Evolutionary conservation across 2,797 vertebrate species (phyloP).

Genomic region (Channa striata): DNA sequence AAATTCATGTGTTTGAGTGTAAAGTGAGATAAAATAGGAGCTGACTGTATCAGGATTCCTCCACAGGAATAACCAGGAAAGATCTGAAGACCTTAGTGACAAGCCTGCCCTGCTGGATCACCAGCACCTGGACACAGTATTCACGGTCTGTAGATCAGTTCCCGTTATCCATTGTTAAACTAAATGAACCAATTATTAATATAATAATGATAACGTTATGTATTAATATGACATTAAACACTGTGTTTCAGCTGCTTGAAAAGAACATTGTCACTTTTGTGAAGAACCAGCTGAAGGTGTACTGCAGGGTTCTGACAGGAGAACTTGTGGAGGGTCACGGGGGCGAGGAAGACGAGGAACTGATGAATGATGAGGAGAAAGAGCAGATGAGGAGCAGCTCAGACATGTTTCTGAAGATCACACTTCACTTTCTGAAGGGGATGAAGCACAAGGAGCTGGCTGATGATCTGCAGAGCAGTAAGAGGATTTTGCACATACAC

Average conservation of each 20-base stretch:
- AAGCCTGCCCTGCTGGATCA: neutral
- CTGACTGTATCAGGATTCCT: no score
- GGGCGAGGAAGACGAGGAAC: accelerated
- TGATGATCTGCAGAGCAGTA: conserved; percentile 25
- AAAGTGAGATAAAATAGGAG: no score
- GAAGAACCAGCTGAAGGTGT: conserved; percentile 14
- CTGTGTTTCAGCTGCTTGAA: neutral
- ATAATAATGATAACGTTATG: no score
- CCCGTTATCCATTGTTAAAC: no score
- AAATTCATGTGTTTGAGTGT: no score
- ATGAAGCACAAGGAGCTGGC: conserved; percentile 30
- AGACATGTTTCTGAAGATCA: conserved; percentile 35
- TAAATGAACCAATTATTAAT: no score
- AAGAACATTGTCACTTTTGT: no score
- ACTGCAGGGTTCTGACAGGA: neutral
- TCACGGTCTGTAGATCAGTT: neutral
- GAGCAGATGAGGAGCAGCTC: conserved; percentile 4
- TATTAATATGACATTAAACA: no score
- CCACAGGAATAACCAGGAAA: neutral
- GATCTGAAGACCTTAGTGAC: neutral
- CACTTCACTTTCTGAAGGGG: conserved; percentile 11
- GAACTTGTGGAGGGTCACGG: neutral
- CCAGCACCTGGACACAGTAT: neutral
- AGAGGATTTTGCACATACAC: no score
- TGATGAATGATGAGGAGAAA: conserved; percentile 6